Conservation (phyloP, 2,797 vertebrate genomes). For the Pipistrellus pygmaeus region DNA sequence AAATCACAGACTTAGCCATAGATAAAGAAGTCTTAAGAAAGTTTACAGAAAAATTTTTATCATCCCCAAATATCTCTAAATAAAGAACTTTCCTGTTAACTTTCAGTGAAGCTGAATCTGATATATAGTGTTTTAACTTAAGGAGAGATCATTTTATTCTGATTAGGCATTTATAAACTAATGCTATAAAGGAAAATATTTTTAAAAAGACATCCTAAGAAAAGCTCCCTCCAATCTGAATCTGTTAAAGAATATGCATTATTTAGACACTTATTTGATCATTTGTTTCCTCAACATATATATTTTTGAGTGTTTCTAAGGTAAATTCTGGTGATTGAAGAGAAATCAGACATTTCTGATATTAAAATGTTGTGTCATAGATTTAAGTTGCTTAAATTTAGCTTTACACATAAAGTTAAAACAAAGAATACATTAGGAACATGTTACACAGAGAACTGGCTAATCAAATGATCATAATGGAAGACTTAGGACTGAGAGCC, state of each 20-base stretch:
- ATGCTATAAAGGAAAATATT: not conserved
- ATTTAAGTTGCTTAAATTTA: not conserved
- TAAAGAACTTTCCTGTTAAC: slow-evolving; percentile 27
- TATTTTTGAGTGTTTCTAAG: not conserved
- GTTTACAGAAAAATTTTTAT: slow-evolving; percentile 40
- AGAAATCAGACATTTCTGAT: not conserved
- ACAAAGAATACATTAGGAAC: not conserved
- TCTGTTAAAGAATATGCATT: not conserved
- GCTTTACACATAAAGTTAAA: not conserved
- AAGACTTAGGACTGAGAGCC: not conserved
- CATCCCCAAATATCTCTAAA: not conserved
- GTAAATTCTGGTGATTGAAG: not conserved
- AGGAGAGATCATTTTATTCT: slow-evolving; percentile 59
- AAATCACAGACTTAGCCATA: slow-evolving; percentile 51
- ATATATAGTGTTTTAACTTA: slow-evolving; percentile 20
- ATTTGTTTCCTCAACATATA: not conserved
- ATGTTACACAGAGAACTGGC: not conserved
- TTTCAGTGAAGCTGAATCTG: not conserved
- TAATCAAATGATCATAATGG: slow-evolving; percentile 1
- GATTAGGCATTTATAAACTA: slow-evolving; percentile 29
- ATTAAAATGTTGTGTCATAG: not conserved
- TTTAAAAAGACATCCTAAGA: not conserved
- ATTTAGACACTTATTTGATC: not conserved
- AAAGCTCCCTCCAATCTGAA: slow-evolving; percentile 18
- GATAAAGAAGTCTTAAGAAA: slow-evolving; percentile 46